Base-by-base conservation (phyloP, 1,140 invertebrate species). In the Eueides isabella region DNA sequence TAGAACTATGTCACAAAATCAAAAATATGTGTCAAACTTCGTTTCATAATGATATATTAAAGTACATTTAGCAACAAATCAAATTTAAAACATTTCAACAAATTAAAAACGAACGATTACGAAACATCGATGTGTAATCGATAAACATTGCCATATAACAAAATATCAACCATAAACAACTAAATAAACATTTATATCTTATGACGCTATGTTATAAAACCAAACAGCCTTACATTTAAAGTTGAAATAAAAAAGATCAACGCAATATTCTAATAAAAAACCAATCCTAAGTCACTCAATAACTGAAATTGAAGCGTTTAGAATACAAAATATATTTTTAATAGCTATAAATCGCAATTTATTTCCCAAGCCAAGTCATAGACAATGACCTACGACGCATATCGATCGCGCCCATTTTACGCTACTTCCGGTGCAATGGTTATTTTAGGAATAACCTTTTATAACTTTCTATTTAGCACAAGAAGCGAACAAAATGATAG, bases 351-450 rank as follows among this genome's bases (percentile, higher is more conserved):
- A 30, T 64, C 6, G 3, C 14, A 19, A 29, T 38, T 61, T 62
- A 35, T 23, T 55, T 55, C 69, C 44, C 9, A 44, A 14, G 61
- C 23, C 48, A 55, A 70, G 68, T 72, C 80, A 82, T 80, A 80
- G 80, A 80, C 76, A 78, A 82, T 48, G 66, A 71, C 65, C 14
- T 41, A 76, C 35, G 61, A 69, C 61, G 65, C 75, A 70, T 80
- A 82, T 82, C 77, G 80, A 82, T 82, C 80, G 78, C 74, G 48
- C 61, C 68, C 68, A 68, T 75, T 76, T 78, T 78, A 76, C 72
- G 78, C 63, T 75, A 80, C 79, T 78, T 82, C 80, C 80, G 80
- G 80, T 78, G 30, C 48, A 65, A 68, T 76, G 55, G 76, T 78
- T 82, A 82, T 80, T 78, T 77, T 79, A 72, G 30, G 72, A 66